Evolutionary conservation across 1,140 invertebrate genomes (phyloP), one percentile per base, ranked within the genome.

Genomic region (Orius insidiosus): DNA sequence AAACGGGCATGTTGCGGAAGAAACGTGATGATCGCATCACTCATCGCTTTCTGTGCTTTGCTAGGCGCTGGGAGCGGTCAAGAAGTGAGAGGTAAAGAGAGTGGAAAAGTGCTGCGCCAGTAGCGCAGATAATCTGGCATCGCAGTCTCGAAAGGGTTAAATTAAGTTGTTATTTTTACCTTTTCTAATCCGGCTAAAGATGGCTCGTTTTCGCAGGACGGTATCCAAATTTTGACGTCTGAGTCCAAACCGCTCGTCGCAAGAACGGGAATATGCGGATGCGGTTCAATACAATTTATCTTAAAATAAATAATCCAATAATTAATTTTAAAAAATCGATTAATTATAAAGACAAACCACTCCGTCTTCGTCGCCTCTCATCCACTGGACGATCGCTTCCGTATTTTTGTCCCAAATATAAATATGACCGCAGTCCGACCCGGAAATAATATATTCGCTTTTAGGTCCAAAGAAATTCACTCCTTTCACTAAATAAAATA

Each of bases 331-430:
- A 15, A 7, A 14, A 16, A 30, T 8, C 16, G 45, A 40, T n/a
- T n/a, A 37, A 32, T 32, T 19, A 55, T n/a, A n/a, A n/a, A n/a
- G n/a, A 70, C 76, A 71, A 66, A 93, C 89, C 59, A 90, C 79
- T 50, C 89, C 88, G 53, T 75, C 74, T 51, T 77, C 72, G 67
- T 95, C 89, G 8, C 78, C 90, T 52, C 74, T 63, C 66, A 90
- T 74, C 66, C 75, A 90, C 58, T 88, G 86, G 13, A 94, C 81
- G 51, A 96, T 83, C 6, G 82, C 69, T 63, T 90, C 84, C 0
- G 78, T 80, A 50, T 85, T 70, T n/a, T 83, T 87, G 52, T 96
- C 87, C 90, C 92, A 98, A 33, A 95, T 76, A 60, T 82, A 96
- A 11, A 97, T 77, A 63, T 94, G 75, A n/a, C 85, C 82, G 67